Base-by-base conservation (phyloP, 1,140 invertebrate species). In the Anoplophora glabripennis region DNA sequence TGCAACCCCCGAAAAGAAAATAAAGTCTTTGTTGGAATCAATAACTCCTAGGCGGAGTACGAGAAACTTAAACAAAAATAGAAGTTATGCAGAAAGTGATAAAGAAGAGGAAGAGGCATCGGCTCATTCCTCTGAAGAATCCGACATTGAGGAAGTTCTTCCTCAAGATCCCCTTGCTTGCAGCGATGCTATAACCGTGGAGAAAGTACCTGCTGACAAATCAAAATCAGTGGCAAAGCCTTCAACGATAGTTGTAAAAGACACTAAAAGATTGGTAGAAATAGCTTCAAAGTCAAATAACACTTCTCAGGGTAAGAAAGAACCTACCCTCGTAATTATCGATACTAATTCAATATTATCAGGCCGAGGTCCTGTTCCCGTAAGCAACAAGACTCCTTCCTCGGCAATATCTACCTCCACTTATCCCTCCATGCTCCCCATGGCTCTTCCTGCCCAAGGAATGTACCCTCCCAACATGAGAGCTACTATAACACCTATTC, bases 241-340 rank as follows among this genome's bases (percentile, higher is more conserved):
- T 15, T 58, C 72, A 28, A 83, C 87, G 1, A 88, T 89, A 53
- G 83, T 89, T 28, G 84, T 88, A 0, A 89, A 85, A 67, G 85
- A 89, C 66, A 87, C 87, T 1, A 89, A 89, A 74, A 79, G 84
- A 38, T 75, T 89, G 47, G 85, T 87, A 9, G 85, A 88, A 72
- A 87, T 89, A 59, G 86, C 85, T 7, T 74, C 74, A 49, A 80
- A 77, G 70, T 65, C 70, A 7, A 75, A 70, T 56, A 57, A 68
- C 10, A 61, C 60, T 44, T 72, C 73, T 48, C 78, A 80, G 51
- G 80, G 80, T 48, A 81, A 88, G 64, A 89, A 89, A 64, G 86
- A 89, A 70, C 86, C 87, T 1, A 89, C 87, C 1, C 77, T 90
- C 64, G 88, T 90, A 21, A 89, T 90, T 47, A 88, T 90, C 56